These are phyloP conservation scores for Esperia sulphurella DNA, from an alignment of 2,888 invertebrate genomes.

Conservation along the genomic window DNA sequence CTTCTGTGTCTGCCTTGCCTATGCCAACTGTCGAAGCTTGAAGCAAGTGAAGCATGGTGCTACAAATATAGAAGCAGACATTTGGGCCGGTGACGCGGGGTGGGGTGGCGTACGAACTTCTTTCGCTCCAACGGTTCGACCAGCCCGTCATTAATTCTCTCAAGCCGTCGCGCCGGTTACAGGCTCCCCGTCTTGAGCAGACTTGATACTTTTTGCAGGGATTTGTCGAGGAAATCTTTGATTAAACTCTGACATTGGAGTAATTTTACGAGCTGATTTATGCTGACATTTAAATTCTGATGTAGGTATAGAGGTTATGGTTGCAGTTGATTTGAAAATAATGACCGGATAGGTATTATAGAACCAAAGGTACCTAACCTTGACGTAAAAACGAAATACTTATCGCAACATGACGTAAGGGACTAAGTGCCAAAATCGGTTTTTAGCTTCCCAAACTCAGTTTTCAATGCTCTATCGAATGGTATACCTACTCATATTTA, in stretches of 20 bases:
- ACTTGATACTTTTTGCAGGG: background rate
- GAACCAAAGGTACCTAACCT: too few species aligned
- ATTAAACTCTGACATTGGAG: background rate
- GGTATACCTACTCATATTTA: too few species aligned
- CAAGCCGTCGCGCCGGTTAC: background rate
- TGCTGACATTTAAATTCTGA: too few species aligned
- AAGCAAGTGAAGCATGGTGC: background rate
- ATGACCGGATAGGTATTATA: too few species aligned
- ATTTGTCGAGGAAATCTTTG: background rate
- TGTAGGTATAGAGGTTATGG: too few species aligned
- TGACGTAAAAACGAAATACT: too few species aligned
- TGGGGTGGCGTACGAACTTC: conserved; percentile 2
- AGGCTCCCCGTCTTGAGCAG: background rate
- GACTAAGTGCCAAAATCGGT: too few species aligned
- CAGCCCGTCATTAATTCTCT: conserved; percentile 9
- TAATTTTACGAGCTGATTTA: background rate
- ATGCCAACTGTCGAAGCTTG: too few species aligned
- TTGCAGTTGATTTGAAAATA: too few species aligned
- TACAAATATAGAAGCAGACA: background rate
- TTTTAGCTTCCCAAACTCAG: too few species aligned
- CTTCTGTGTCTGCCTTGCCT: background rate
- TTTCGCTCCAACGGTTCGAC: conserved; percentile 5
- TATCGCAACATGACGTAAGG: too few species aligned
- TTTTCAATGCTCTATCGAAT: too few species aligned
- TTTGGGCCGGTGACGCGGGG: background rate